phyloP scores from a whole-genome alignment of 2,113 vertebrate genomes.

The Indri indri region DNA sequence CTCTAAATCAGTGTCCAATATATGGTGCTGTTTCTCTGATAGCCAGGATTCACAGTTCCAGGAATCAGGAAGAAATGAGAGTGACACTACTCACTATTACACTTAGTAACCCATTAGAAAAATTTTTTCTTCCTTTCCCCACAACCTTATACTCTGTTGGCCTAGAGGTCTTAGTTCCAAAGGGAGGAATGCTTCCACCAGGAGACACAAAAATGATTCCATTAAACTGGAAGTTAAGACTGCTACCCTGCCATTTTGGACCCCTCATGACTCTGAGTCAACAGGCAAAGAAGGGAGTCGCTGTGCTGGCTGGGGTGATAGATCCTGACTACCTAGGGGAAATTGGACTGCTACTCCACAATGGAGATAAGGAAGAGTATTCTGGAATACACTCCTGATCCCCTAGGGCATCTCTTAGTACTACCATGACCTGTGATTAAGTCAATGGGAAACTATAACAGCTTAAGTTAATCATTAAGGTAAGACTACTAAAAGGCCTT shows the following conservation, averaged over 20 bases:
- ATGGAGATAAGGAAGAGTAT: background rate
- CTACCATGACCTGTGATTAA: background rate
- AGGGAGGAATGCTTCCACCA: background rate
- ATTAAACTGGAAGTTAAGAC: constrained; percentile 7
- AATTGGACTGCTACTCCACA: background rate
- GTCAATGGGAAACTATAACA: background rate
- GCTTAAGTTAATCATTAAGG: background rate
- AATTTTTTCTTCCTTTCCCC: background rate
- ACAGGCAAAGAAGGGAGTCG: background rate
- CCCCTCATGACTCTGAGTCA: background rate
- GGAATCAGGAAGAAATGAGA: background rate
- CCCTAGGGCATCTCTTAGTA: background rate
- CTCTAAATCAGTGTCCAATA: background rate
- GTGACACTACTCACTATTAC: background rate
- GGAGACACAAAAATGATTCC: background rate
- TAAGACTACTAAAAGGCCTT: background rate
- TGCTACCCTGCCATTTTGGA: background rate
- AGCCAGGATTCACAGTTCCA: background rate
- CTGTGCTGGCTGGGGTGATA: background rate
- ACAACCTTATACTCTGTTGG: background rate
- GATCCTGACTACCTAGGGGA: background rate
- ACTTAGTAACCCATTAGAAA: background rate
- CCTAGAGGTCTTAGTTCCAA: background rate
- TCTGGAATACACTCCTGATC: background rate
- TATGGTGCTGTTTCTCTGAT: background rate